Percentiles rank a stretch among this genome's conserved stretches.
These are phyloP conservation scores for Xenus cinereus DNA, from an alignment of 2,113 vertebrate species.

Conservation along the genomic window DNA sequence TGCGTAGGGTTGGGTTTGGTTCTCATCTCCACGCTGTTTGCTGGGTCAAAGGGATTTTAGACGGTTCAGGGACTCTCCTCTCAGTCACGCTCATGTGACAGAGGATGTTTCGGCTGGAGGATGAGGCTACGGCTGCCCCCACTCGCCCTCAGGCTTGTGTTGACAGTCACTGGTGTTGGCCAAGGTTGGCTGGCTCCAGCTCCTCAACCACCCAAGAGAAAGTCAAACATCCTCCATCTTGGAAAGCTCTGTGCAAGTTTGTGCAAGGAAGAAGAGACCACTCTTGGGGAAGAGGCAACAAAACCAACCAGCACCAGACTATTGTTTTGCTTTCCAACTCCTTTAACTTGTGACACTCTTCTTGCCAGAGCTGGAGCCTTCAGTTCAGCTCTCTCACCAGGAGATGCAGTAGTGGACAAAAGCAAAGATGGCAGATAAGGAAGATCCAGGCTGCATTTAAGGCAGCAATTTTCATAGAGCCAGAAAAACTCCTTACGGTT, in stretches of 20 bases:
- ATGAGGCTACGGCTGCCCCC: neutral
- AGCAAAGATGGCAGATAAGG: accelerated
- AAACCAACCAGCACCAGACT: neutral
- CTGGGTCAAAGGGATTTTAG: slow-evolving; percentile 17
- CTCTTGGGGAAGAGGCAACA: neutral
- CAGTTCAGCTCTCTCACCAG: neutral
- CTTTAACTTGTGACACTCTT: neutral
- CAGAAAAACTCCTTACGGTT: neutral
- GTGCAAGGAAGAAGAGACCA: neutral
- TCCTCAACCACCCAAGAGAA: neutral
- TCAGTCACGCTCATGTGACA: neutral
- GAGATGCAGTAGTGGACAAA: accelerated
- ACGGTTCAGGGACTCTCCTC: neutral
- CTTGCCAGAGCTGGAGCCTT: neutral
- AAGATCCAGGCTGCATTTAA: neutral
- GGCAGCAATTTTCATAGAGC: neutral
- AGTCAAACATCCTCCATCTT: accelerated
- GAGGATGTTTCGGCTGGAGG: neutral
- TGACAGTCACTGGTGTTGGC: neutral
- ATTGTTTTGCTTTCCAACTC: neutral
- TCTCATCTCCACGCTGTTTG: accelerated
- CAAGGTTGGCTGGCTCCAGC: neutral
- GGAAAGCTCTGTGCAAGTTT: neutral
- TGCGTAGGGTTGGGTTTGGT: neutral
- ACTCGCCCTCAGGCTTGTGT: neutral